Percentiles rank a stretch among this genome's conserved stretches.
Conservation (phyloP, 2,113 vertebrate species). For the Oreamnos americanus region DNA sequence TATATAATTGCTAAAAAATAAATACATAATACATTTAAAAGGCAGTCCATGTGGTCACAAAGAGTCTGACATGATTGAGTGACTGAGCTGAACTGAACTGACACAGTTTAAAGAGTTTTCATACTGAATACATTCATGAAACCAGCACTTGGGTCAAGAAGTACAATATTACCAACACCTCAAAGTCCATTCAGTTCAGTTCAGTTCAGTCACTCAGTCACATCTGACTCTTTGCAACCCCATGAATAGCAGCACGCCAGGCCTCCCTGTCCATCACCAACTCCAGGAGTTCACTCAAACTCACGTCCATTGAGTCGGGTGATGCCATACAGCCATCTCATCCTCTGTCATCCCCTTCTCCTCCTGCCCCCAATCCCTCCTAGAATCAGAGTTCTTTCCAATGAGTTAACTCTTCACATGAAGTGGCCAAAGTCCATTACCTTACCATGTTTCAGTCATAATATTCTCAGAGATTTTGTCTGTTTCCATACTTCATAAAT, state of each 20-base stretch:
- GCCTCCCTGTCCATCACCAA: too few relatives aligned
- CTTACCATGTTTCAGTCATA: not conserved
- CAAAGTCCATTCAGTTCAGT: not conserved
- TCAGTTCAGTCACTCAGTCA: too few relatives aligned
- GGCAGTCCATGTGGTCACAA: not conserved
- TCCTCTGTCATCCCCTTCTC: too few relatives aligned
- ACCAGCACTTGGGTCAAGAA: not conserved
- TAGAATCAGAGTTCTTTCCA: too few relatives aligned
- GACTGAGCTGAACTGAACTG: not conserved
- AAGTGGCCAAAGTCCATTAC: not conserved
- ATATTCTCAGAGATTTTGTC: not conserved
- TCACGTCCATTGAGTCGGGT: accelerated
- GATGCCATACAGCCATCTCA: too few relatives aligned
- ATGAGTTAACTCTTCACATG: too few relatives aligned
- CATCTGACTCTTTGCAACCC: too few relatives aligned
- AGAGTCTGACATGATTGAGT: not conserved
- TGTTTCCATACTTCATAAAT: not conserved
- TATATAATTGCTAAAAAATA: not conserved
- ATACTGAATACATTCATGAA: not conserved
- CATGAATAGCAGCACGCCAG: too few relatives aligned
- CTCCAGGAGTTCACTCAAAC: too few relatives aligned
- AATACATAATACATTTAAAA: not conserved
- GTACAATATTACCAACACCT: not conserved
- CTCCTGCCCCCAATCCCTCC: too few relatives aligned
- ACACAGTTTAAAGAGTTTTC: not conserved